Base-by-base conservation (phyloP, 1,140 invertebrate genomes). In the Zaprionus davidi region DNA sequence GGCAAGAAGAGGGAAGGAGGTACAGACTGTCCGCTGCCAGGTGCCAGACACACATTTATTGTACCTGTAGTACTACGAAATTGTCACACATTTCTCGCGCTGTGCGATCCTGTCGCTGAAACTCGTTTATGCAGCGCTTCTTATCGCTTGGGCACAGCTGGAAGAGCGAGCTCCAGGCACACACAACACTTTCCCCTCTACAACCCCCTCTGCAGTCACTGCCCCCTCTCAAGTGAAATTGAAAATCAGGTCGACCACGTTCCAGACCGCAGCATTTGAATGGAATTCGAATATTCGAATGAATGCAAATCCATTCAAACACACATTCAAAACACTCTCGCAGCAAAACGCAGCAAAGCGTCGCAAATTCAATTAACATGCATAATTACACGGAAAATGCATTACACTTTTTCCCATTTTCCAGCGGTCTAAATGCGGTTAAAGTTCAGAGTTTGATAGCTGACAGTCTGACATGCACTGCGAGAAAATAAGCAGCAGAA, bases 301-400 rank as follows among this genome's bases (percentile, higher is more conserved):
- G 56, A 44, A 44, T 41, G 17, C 36, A 44, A 28, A 31, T 49
- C 41, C 26, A 49, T 41, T 17, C 63, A 65, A 11, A 49, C 41
- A 64, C 13, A 60, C 13, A 60, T 20, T 38, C 13, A 15, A 38
- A 20, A 36, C 51, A 31, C 46, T 55, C 36, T 20, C 24, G 20
- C 41, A 6, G 36, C 36, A 12, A 71, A 64, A 41, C 41, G 36
- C 60, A 56, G 38, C 36, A 36, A 57, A 71, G 59, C 36, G 26
- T 56, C 69, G 56, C n/a, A 66, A 76, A 72, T 71, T 81, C 63
- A 76, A 81, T 76, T 71, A 79, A 72, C 64, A 65, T 79, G 76
- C 76, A 74, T 75, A 75, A 70, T 72, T 71, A 69, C 71, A 62
- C 34, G 68, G 67, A 69, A 76, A 83, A 78, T 75, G 72, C 38